phyloP scores from a whole-genome alignment of 1,140 invertebrate species.

The Galleria mellonella region DNA sequence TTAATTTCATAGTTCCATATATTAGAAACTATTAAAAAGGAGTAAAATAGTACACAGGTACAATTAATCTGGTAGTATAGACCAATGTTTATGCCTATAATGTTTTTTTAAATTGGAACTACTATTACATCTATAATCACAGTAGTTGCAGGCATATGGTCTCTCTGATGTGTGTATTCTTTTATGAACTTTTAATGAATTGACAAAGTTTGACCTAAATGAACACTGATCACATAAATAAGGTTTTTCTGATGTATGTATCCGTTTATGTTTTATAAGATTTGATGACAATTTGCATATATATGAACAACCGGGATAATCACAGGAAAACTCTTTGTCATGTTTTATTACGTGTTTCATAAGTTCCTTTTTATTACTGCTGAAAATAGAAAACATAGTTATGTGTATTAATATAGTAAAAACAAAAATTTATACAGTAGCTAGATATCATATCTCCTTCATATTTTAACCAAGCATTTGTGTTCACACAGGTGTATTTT shows the following conservation, averaged over 20 bases:
- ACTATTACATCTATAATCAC: slow-evolving; percentile 66
- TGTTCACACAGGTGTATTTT: no score
- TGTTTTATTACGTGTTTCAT: slow-evolving; percentile 14
- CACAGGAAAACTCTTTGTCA: slow-evolving; percentile 26
- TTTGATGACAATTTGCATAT: slow-evolving; percentile 46
- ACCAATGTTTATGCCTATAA: slow-evolving; percentile 42
- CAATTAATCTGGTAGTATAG: slow-evolving; percentile 5
- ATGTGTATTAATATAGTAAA: no score
- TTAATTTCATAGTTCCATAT: no score
- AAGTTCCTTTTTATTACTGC: slow-evolving; percentile 9
- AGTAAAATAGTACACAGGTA: no score
- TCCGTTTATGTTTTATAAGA: slow-evolving; percentile 54
- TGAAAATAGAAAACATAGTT: slow-evolving; percentile 14
- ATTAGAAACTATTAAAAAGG: no score
- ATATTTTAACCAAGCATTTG: no score
- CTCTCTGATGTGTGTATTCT: slow-evolving; percentile 56
- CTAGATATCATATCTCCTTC: no score
- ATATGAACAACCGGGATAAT: slow-evolving; percentile 40
- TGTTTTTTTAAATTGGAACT: slow-evolving; percentile 72
- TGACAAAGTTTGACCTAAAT: slow-evolving; percentile 62
- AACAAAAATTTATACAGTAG: no score
- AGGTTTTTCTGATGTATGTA: slow-evolving; percentile 76
- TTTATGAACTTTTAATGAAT: slow-evolving; percentile 61
- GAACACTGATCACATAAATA: slow-evolving; percentile 83
- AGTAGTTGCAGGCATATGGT: slow-evolving; percentile 57